A percentile compares a stretch with the other conserved stretches of the same genome.
Conservation (phyloP, 2,797 vertebrate genomes). For the Clarias fuscus region DNA sequence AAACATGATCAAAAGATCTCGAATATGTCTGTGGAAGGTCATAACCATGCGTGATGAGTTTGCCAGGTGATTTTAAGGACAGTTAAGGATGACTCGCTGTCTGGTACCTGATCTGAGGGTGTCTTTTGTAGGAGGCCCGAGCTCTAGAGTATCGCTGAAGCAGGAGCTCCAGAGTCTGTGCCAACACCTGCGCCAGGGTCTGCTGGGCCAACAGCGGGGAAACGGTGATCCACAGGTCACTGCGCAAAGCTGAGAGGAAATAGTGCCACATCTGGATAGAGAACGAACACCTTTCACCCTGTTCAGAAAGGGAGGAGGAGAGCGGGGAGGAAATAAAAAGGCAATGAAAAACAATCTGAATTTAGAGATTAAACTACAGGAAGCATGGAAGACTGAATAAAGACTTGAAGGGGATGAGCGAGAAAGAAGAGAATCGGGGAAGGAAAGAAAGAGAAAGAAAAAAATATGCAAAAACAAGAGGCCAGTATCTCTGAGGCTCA, state of each 20-base stretch:
- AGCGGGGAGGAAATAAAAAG: slow-evolving; percentile 19
- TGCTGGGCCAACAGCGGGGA: slow-evolving; percentile 79
- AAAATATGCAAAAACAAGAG: slow-evolving; percentile 32
- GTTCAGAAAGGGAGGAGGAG: slow-evolving; percentile 40
- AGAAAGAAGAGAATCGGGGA: slow-evolving; percentile 24
- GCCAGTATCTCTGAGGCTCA: slow-evolving; percentile 60
- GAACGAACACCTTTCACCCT: slow-evolving; percentile 98
- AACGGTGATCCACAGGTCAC: slow-evolving; percentile 87
- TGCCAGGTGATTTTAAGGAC: slow-evolving; percentile 29
- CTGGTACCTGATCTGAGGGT: slow-evolving; percentile 89
- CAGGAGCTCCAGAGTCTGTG: slow-evolving; percentile 82
- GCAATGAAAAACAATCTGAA: slow-evolving; percentile 34
- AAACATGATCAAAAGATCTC: slow-evolving; percentile 37
- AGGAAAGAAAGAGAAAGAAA: slow-evolving; percentile 12
- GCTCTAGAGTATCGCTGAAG: slow-evolving; percentile 85
- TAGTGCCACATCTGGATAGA: slow-evolving; percentile 99
- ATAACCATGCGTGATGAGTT: slow-evolving; percentile 31
- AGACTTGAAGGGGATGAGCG: slow-evolving; percentile 32
- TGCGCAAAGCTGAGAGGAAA: slow-evolving; percentile 86
- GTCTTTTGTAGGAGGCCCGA: slow-evolving; percentile 85
- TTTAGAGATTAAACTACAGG: slow-evolving; percentile 46
- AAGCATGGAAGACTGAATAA: slow-evolving; percentile 13
- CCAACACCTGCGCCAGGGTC: slow-evolving; percentile 83
- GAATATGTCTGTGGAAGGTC: slow-evolving; percentile 15
- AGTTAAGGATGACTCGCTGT: slow-evolving; percentile 17